Evolutionary conservation across 2,113 vertebrate species (phyloP).

Genomic region (Casuarius casuarius): DNA sequence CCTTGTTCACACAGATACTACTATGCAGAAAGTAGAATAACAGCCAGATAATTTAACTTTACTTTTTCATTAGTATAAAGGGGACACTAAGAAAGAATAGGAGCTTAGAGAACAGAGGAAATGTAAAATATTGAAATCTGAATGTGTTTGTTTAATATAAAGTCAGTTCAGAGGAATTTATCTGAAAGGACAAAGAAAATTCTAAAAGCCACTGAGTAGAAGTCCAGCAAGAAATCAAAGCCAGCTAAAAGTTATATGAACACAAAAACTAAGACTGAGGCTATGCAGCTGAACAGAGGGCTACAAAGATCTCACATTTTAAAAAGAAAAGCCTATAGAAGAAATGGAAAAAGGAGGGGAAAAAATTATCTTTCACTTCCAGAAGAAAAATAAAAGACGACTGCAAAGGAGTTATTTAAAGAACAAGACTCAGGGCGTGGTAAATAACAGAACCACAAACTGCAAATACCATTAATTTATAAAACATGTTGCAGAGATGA

Average conservation of each 20-base stretch:
- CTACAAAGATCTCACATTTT: background rate
- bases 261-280: background rate
- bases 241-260: background rate
- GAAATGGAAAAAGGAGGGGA: background rate
- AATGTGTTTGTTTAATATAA: background rate
- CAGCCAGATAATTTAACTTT: background rate
- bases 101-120: background rate
- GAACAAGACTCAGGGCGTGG: background rate
- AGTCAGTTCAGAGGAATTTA: background rate
- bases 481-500: background rate
- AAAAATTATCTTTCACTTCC: background rate
- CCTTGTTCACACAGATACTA: background rate
- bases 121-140: background rate
- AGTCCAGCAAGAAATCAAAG: background rate
- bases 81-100: background rate
- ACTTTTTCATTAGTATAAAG: background rate
- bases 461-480: background rate
- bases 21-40: background rate
- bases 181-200: background rate
- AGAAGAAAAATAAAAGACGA: background rate
- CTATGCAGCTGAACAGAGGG: background rate
- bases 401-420: background rate
- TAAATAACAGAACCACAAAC: background rate
- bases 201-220: background rate
- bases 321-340: background rate